Evolutionary conservation across 2,113 vertebrate genomes (phyloP).

Genomic region (Crotalus helleri): DNA sequence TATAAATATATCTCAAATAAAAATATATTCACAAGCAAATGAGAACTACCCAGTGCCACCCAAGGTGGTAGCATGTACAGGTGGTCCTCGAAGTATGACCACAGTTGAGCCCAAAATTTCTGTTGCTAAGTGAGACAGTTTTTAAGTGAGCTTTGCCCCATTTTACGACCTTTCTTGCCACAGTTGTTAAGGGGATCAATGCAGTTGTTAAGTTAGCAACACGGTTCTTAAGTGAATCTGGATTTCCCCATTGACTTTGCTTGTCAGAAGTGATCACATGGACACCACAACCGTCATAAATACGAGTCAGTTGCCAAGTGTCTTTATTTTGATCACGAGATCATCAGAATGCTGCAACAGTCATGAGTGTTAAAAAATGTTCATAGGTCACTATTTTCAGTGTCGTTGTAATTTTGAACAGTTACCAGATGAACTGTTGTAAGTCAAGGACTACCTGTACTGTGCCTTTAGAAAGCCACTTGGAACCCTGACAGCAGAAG

Average conservation of each 20-base stretch:
- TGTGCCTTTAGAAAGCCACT: background rate
- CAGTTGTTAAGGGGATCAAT: background rate
- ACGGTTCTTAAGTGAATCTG: background rate
- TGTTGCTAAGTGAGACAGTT: background rate
- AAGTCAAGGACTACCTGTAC: background rate
- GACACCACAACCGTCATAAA: background rate
- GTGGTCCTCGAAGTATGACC: background rate
- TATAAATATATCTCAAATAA: background rate
- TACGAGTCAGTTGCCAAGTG: background rate
- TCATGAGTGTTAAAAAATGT: background rate
- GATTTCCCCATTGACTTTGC: background rate
- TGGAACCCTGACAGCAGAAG: conserved; percentile 1
- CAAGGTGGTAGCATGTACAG: background rate
- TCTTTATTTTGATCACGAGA: background rate
- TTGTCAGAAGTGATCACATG: background rate
- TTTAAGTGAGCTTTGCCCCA: background rate
- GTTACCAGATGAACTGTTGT: background rate
- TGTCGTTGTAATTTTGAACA: background rate
- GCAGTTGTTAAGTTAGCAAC: background rate
- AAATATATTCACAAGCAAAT: background rate
- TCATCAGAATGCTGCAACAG: background rate
- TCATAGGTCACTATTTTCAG: background rate
- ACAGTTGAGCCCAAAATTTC: background rate
- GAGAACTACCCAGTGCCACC: background rate
- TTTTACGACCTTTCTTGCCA: background rate